These are phyloP conservation scores for Nematostella vectensis DNA, from an alignment of 92 coral and sea anemone genomes.

Conservation along the genomic window DNA sequence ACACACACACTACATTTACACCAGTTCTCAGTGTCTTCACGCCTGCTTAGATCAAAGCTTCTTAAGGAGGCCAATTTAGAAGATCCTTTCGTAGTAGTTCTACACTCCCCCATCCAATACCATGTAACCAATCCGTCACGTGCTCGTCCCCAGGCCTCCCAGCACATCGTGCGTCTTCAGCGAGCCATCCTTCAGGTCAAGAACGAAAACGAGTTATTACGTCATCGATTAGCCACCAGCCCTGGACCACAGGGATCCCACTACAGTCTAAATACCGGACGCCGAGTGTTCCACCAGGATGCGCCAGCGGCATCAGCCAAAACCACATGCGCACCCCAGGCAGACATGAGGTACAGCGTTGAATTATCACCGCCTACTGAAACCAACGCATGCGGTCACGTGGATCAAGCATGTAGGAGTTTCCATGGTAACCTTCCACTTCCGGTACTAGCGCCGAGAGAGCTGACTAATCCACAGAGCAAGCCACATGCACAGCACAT, in stretches of 20 bases:
- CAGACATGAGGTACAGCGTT: neutral
- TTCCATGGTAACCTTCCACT: neutral
- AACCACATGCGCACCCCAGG: neutral
- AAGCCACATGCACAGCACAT: too few species aligned
- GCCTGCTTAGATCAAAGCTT: too few species aligned
- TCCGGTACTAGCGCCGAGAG: neutral
- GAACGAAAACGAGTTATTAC: slow-evolving; percentile 40
- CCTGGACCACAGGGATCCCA: neutral
- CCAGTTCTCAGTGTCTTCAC: too few species aligned
- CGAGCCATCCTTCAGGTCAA: slow-evolving; percentile 63
- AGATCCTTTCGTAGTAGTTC: too few species aligned
- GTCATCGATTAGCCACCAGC: slow-evolving; percentile 15
- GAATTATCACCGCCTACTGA: neutral
- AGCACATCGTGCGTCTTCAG: slow-evolving; percentile 67
- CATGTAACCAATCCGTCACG: too few species aligned
- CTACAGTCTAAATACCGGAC: neutral
- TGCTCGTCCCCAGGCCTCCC: slow-evolving; percentile 66
- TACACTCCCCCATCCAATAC: too few species aligned
- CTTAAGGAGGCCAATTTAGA: too few species aligned
- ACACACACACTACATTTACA: too few species aligned
- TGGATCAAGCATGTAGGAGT: too few species aligned
- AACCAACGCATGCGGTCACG: neutral
- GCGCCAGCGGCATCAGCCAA: neutral
- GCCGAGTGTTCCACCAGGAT: neutral
- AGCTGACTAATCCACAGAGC: neutral